Base-by-base conservation (phyloP, 2,888 invertebrate genomes). In the Sphecodes monilicornis region DNA sequence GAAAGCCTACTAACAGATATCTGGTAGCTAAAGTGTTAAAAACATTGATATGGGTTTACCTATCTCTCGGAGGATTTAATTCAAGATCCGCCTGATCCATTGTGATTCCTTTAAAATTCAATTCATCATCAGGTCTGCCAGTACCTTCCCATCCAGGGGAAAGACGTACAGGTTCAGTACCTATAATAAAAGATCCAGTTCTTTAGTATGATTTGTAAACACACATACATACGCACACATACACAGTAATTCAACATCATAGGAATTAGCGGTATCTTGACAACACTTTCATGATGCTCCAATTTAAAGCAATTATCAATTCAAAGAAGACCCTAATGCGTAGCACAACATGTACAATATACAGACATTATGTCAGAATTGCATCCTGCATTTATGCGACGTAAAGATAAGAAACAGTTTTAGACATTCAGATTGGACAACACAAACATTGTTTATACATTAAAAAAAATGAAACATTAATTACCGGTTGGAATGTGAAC, bases 141-240 rank as follows among this genome's bases (percentile, higher is more conserved):
- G 97, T 97, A 85, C 97, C 98, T 95, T 98, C 98, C 98, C 98
- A 98, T 80, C 98, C 98, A 18, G 98, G 98, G 77, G 98, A 98
- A 86, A 98, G 95, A 90, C 97, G 97, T 86, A 98, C 98, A 73
- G 98, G 98, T 95, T 97, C 97, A 90, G 96, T 95, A 90, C 96
- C 95, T 89, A 96, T 11, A 78, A 87, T 39, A 11, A 64, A 50
- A 86, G 29, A 70, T 57, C 4, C 22, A 57, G 1, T 16, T 66
- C 26, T 36, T 6, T 32, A 76, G 22, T 74, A 68, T 50, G 18
- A 60, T 54, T 68, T 54, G 11, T 32, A 32, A 11, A n/a, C 18
- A n/a, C 8, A 16, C 13, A 16, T 1, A n/a, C 3, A n/a, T 3
- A 26, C 29, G 3, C 11, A 13, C 29, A 60, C 5, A 8, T 29